Evolutionary conservation across 2,888 invertebrate genomes (phyloP).

Genomic region (Pseudococcus jackbeardsleyi): DNA sequence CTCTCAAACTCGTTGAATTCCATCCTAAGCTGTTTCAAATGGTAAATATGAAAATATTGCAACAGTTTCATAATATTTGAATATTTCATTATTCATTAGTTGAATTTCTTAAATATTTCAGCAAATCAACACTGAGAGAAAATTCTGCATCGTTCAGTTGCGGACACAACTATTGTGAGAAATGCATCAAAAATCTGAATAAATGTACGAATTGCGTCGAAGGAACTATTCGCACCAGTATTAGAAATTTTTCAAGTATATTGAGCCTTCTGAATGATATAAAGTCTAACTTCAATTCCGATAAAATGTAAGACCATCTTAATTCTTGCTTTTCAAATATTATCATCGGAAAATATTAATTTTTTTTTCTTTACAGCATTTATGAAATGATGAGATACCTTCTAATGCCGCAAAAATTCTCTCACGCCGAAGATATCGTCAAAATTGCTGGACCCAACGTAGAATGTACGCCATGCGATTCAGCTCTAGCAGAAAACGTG

Average conservation of each 20-base stretch:
- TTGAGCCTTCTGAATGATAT: slow-evolving; percentile 21
- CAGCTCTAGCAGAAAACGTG: background rate
- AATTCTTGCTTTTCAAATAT: background rate
- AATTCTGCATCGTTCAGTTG: slow-evolving; percentile 37
- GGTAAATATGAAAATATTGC: background rate
- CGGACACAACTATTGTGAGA: slow-evolving; percentile 52
- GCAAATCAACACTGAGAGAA: background rate
- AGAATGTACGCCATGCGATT: background rate
- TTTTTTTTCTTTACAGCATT: background rate
- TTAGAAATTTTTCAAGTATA: background rate
- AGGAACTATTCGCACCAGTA: background rate
- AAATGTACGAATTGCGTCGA: slow-evolving; percentile 13
- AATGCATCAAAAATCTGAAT: background rate
- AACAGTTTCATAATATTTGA: background rate
- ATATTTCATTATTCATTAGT: background rate
- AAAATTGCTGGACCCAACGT: background rate
- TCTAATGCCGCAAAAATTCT: background rate
- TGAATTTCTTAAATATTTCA: background rate
- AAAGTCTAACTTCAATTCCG: slow-evolving; percentile 46
- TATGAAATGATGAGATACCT: slow-evolving; percentile 37
- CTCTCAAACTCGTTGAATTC: slow-evolving; percentile 3
- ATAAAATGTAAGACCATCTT: slow-evolving; percentile 44
- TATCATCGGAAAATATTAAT: background rate
- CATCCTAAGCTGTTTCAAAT: slow-evolving; percentile 36
- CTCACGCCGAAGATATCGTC: background rate